Conservation (phyloP, 1,140 invertebrate species). For the Cephus cinctus region DNA sequence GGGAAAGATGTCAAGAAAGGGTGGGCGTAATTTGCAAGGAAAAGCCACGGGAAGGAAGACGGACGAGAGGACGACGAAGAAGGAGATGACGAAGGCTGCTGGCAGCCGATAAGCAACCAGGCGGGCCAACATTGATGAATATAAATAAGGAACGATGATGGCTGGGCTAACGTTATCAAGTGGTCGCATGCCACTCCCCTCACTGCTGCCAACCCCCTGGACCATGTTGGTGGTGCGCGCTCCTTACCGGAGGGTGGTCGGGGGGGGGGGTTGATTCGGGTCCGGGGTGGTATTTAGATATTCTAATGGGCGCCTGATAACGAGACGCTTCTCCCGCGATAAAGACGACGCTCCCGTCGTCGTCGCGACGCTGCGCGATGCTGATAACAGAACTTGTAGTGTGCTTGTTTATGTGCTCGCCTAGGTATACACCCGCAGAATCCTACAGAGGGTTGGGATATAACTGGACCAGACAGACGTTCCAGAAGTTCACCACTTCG, state of each 20-base stretch:
- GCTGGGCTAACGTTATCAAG: constrained; percentile 29
- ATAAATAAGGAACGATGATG: constrained; percentile 22
- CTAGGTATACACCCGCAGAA: not conserved
- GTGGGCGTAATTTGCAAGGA: too few species aligned
- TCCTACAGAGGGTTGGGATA: too few species aligned
- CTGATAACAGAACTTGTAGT: constrained; percentile 46
- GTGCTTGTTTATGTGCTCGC: constrained; percentile 48
- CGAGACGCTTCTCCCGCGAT: constrained; percentile 49
- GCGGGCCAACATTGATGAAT: constrained; percentile 25
- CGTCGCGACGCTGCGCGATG: constrained; percentile 46
- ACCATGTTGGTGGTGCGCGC: not conserved
- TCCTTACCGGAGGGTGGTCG: too few species aligned
- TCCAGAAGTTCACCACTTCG: not conserved
- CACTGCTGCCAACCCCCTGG: constrained; percentile 1
- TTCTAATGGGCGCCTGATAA: constrained; percentile 55
- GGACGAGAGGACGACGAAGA: constrained; percentile 12
- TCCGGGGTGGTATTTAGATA: constrained; percentile 55
- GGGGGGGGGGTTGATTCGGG: constrained; percentile 26
- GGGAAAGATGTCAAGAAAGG: not conserved
- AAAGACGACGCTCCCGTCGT: constrained; percentile 44
- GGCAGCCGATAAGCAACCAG: constrained; percentile 24
- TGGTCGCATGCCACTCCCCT: constrained; percentile 26
- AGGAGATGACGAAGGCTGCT: constrained; percentile 22
- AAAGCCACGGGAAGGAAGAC: too few species aligned
- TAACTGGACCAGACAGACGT: not conserved